Conservation (phyloP, 2,888 invertebrate genomes). For the Suillia variegata region DNA sequence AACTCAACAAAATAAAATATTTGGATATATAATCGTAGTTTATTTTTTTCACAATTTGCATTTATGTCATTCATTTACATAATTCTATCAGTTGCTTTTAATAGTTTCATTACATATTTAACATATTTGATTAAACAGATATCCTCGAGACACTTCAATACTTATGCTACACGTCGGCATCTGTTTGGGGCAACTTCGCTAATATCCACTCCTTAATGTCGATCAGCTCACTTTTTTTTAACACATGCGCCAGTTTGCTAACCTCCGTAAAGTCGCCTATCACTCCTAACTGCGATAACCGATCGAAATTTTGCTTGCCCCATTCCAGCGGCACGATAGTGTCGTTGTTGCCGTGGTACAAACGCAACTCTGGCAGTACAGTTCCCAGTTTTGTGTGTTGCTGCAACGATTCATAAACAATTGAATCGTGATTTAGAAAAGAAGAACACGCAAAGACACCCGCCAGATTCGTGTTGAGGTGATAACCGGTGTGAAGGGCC, state of each 20-base stretch:
- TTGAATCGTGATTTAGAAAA: slow-evolving; percentile 75
- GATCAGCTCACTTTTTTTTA: slow-evolving; percentile 67
- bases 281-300: slow-evolving; percentile 67
- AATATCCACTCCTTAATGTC: slow-evolving; percentile 70
- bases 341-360: slow-evolving; percentile 64
- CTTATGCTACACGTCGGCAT: slow-evolving; percentile 25
- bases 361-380: slow-evolving; percentile 48
- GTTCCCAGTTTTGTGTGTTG: slow-evolving; percentile 19
- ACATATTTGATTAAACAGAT: no score
- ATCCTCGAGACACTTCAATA: no score
- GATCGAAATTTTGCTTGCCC: slow-evolving; percentile 68
- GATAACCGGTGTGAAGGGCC: slow-evolving; percentile 74
- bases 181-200: slow-evolving; percentile 62
- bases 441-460: slow-evolving; percentile 80
- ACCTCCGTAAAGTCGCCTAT: slow-evolving; percentile 69
- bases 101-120: no score
- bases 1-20: no score
- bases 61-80: no score
- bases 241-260: slow-evolving; percentile 68
- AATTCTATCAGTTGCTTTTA: no score
- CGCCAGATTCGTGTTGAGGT: slow-evolving; percentile 70
- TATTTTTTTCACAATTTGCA: no score
- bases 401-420: slow-evolving; percentile 68
- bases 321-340: slow-evolving; percentile 70
- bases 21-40: no score